Percentiles rank a stretch among this genome's conserved stretches.
These are phyloP conservation scores for Vultur gryphus DNA, from an alignment of 2,797 vertebrate species.

Conservation along the genomic window DNA sequence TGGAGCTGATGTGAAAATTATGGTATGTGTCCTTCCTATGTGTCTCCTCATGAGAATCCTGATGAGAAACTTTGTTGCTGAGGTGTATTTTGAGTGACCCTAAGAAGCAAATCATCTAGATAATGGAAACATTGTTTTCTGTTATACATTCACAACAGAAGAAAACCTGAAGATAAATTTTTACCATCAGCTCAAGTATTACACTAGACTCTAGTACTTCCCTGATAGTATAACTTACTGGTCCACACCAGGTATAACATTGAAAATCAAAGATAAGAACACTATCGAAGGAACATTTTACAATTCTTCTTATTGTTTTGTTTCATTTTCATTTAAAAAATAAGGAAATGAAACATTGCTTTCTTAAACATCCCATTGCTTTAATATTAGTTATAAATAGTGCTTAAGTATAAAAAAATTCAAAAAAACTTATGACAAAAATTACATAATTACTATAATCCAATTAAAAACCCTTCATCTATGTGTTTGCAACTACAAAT, in stretches of 20 bases:
- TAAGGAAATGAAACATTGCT: not conserved
- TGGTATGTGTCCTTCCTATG: rapidly evolving
- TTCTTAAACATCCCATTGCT: not conserved
- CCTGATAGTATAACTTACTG: not conserved
- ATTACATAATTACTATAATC: not conserved
- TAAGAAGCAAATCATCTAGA: not conserved
- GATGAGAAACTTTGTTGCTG: not conserved
- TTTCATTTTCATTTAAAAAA: not conserved
- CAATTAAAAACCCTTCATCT: rapidly evolving
- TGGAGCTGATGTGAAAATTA: not conserved
- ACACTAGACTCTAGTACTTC: not conserved
- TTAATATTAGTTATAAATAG: not conserved
- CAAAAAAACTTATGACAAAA: not conserved
- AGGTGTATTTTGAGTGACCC: not conserved
- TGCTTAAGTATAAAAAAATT: not conserved
- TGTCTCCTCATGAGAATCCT: not conserved
- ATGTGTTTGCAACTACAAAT: not conserved
- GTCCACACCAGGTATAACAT: not conserved
- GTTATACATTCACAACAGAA: not conserved
- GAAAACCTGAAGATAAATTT: not conserved
- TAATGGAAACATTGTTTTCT: not conserved
- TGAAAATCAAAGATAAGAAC: not conserved
- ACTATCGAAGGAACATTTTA: rapidly evolving
- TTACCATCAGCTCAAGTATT: not conserved
- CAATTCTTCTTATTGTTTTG: not conserved